These are phyloP conservation scores for Hylaea fasciaria DNA, from an alignment of 2,888 invertebrate genomes.

Conservation along the genomic window DNA sequence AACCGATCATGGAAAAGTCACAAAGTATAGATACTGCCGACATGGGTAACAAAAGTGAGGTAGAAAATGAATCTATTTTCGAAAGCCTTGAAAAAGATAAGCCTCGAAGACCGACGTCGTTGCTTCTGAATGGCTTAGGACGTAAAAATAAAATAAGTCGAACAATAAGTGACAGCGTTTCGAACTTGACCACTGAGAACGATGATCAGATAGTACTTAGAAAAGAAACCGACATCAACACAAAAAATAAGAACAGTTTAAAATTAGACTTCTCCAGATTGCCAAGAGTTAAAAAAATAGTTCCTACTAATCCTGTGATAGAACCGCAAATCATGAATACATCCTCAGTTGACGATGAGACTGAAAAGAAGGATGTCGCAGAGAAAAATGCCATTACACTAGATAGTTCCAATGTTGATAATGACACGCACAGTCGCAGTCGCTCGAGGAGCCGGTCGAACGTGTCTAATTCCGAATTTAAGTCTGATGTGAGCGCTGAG, in stretches of 20 bases:
- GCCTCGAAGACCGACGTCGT: slow-evolving; percentile 82
- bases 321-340: slow-evolving; percentile 77
- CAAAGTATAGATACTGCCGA: slow-evolving; percentile 49
- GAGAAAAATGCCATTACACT: slow-evolving; percentile 62
- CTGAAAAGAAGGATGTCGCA: slow-evolving; percentile 62
- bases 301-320: slow-evolving; percentile 84
- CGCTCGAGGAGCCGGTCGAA: slow-evolving; percentile 76
- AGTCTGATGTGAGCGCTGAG: slow-evolving; percentile 70
- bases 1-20: slow-evolving; percentile 63
- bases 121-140: slow-evolving; percentile 82
- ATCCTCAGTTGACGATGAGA: slow-evolving; percentile 66
- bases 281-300: slow-evolving; percentile 85
- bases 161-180: slow-evolving; percentile 74
- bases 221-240: slow-evolving; percentile 65
- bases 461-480: slow-evolving; percentile 80
- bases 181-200: slow-evolving; percentile 53
- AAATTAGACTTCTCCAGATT: slow-evolving; percentile 87
- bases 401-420: slow-evolving; percentile 56
- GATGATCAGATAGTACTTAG: slow-evolving; percentile 59
- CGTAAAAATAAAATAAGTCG: slow-evolving; percentile 80
- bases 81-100: slow-evolving; percentile 69
- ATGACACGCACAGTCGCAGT: slow-evolving; percentile 63
- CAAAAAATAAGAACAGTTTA: slow-evolving; percentile 77
- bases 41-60: slow-evolving; percentile 49
- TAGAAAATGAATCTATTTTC: slow-evolving; percentile 45